Evolutionary conservation across 2,888 invertebrate species (phyloP).

Genomic region (Aleiodes alternator): DNA sequence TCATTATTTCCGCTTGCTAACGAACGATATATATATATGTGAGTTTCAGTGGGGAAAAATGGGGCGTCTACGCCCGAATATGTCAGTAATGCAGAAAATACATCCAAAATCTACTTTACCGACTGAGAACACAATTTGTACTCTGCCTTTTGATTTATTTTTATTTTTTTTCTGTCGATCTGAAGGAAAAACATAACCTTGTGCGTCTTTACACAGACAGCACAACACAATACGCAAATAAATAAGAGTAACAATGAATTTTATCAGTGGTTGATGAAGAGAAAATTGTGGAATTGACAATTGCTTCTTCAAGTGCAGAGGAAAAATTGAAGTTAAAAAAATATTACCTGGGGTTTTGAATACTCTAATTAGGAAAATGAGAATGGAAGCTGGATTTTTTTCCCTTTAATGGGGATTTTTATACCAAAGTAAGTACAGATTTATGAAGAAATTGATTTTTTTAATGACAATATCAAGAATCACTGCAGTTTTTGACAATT

Average conservation of each 20-base stretch:
- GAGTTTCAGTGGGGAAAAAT: constrained; percentile 43
- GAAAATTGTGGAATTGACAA: too few species aligned
- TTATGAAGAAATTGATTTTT: neutral
- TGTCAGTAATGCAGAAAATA: constrained; percentile 10
- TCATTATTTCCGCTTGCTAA: constrained; percentile 65
- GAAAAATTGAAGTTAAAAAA: too few species aligned
- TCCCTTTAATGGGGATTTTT: too few species aligned
- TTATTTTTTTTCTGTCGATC: neutral
- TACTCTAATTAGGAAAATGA: too few species aligned
- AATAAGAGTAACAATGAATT: constrained; percentile 7
- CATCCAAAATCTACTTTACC: constrained; percentile 8
- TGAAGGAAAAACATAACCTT: constrained; percentile 31
- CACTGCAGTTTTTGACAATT: too few species aligned
- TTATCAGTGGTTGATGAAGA: too few species aligned
- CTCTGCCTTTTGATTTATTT: neutral
- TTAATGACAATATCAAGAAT: neutral
- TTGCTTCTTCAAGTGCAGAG: too few species aligned
- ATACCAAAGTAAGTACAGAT: too few species aligned
- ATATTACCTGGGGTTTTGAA: too few species aligned
- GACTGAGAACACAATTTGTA: constrained; percentile 7
- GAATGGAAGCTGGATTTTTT: too few species aligned
- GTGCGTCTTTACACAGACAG: neutral
- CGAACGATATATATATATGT: constrained; percentile 11
- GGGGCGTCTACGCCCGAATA: constrained; percentile 59
- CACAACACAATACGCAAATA: neutral